These are phyloP conservation scores for Brevipalpus yothersi DNA, from an alignment of 1,140 invertebrate species.

Conservation along the genomic window DNA sequence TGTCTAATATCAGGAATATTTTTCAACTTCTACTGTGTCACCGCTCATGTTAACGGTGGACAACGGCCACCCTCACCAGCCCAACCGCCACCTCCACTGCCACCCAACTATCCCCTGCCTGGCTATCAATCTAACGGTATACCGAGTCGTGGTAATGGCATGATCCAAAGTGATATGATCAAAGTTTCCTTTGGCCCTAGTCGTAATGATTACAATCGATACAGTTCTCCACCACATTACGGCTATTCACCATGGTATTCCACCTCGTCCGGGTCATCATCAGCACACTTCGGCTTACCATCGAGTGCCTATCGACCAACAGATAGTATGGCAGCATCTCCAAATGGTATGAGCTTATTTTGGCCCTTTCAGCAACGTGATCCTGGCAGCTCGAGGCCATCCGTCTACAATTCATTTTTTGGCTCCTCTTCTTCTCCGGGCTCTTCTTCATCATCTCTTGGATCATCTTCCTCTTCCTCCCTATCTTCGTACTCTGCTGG, in stretches of 20 bases:
- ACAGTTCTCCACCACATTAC: not conserved
- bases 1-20: too few species aligned
- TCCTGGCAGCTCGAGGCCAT: not conserved
- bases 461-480: not conserved
- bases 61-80: too few species aligned
- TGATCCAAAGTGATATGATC: too few species aligned
- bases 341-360: not conserved
- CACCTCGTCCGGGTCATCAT: not conserved
- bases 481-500: not conserved
- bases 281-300: not conserved
- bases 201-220: too few species aligned
- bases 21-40: too few species aligned
- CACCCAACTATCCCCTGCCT: too few species aligned
- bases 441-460: not conserved
- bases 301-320: not conserved
- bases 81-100: too few species aligned
- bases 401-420: not conserved
- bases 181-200: too few species aligned
- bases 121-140: too few species aligned
- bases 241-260: not conserved
- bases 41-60: too few species aligned
- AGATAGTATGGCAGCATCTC: not conserved
- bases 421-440: not conserved
- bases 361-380: not conserved
- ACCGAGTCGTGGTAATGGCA: too few species aligned